phyloP scores from a whole-genome alignment of 2,888 invertebrate species.

The Erebia epiphron region DNA sequence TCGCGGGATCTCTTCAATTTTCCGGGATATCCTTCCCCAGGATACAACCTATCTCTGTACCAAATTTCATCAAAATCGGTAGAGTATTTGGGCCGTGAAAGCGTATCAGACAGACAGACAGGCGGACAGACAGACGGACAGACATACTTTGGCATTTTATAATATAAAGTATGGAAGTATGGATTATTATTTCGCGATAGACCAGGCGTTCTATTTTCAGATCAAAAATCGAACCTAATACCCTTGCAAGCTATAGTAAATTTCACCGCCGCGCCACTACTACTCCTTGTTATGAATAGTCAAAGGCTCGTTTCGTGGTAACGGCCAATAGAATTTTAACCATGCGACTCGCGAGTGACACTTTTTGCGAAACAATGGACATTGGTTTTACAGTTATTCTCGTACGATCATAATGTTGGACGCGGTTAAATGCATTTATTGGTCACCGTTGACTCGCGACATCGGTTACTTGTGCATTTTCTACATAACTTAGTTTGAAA shows the following conservation, averaged over 20 bases:
- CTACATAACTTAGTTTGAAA: not conserved
- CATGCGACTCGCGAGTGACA: conserved; percentile 22
- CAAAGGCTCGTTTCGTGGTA: conserved; percentile 2
- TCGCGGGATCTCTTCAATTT: no score
- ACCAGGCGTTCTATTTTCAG: no score
- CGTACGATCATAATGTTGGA: conserved; percentile 26
- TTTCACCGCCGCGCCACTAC: not conserved
- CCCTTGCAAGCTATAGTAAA: not conserved
- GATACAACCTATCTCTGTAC: no score
- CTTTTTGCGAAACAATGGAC: conserved; percentile 34
- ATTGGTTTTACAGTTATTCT: conserved; percentile 28
- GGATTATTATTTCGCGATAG: no score
- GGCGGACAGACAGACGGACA: no score
- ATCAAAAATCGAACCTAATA: no score
- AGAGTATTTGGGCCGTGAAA: no score
- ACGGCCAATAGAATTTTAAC: conserved; percentile 19
- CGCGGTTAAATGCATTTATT: conserved; percentile 12
- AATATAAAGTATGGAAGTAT: no score
- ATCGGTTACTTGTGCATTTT: not conserved
- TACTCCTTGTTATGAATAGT: conserved; percentile 10
- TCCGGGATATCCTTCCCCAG: no score
- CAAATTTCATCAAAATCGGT: no score
- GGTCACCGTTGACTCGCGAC: not conserved
- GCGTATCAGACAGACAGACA: no score
- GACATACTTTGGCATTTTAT: no score